These are phyloP conservation scores for Clistopyga incitator DNA, from an alignment of 2,888 invertebrate genomes.

Conservation along the genomic window DNA sequence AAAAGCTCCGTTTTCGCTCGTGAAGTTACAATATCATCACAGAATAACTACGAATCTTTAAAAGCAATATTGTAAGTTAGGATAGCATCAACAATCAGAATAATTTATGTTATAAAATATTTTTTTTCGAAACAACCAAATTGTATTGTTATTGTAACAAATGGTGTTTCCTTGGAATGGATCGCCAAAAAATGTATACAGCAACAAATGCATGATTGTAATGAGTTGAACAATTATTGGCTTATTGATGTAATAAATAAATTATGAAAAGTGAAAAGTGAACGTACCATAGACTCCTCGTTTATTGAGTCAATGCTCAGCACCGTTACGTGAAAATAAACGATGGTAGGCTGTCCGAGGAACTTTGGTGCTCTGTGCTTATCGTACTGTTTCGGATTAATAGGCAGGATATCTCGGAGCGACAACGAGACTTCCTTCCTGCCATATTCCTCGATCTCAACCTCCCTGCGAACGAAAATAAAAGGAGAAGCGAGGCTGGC, in stretches of 20 bases:
- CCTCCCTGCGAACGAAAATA: constrained; percentile 79
- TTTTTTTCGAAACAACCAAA: too few species aligned
- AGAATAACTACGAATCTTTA: background rate
- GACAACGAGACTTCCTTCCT: constrained; percentile 89
- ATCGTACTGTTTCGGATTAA: constrained; percentile 94
- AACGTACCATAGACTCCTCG: constrained; percentile 95
- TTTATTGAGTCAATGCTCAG: constrained; percentile 97
- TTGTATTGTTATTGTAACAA: too few species aligned
- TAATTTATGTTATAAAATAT: too few species aligned
- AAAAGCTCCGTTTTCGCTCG: too few species aligned
- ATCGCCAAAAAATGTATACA: too few species aligned
- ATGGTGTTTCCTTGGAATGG: too few species aligned
- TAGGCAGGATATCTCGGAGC: constrained; percentile 93
- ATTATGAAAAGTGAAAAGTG: background rate
- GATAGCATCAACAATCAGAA: too few species aligned
- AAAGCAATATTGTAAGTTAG: background rate
- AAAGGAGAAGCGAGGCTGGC: constrained; percentile 74
- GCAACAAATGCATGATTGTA: too few species aligned
- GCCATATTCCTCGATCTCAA: constrained; percentile 82
- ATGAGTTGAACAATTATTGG: too few species aligned
- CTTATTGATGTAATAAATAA: background rate
- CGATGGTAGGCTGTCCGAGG: constrained; percentile 93
- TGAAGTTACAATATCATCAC: constrained; percentile 2
- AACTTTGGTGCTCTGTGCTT: constrained; percentile 95
- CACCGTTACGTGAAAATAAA: constrained; percentile 96